A percentile compares a stretch with the other conserved stretches of the same genome.
Conservation (phyloP, 2,113 vertebrate genomes). For the Seriola quinqueradiata region DNA sequence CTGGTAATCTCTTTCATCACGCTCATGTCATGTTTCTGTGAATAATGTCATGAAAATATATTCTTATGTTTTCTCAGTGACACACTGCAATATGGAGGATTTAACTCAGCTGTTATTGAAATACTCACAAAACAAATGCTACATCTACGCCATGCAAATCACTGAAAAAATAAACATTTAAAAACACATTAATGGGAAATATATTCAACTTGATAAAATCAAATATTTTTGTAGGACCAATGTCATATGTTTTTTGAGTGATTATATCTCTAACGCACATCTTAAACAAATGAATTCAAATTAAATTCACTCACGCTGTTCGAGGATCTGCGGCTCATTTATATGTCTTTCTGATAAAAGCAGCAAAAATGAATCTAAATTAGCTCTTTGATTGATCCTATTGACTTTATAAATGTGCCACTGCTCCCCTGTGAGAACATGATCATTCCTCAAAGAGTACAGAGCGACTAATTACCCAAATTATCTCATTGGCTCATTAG, state of each 20-base stretch:
- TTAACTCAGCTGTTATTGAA: neutral
- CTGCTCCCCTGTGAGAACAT: constrained; percentile 32
- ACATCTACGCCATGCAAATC: neutral
- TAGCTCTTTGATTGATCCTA: constrained; percentile 31
- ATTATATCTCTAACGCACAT: neutral
- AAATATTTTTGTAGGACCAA: neutral
- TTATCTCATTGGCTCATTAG: constrained; percentile 60
- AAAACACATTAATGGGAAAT: neutral
- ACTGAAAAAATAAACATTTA: neutral
- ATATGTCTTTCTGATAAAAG: constrained; percentile 3
- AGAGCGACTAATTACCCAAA: constrained; percentile 58
- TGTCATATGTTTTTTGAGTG: neutral
- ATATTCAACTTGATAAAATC: neutral
- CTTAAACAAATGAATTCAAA: neutral
- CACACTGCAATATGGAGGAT: neutral
- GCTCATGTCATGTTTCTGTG: constrained; percentile 5
- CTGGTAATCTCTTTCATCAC: constrained; percentile 31
- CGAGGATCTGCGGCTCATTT: neutral
- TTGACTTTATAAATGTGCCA: constrained; percentile 30
- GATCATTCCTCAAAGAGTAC: constrained; percentile 26
- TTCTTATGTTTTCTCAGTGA: neutral
- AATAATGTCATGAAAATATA: neutral
- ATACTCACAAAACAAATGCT: neutral
- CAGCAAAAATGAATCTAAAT: constrained; percentile 27
- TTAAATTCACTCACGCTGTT: neutral